A percentile compares a stretch with the other conserved stretches of the same genome.
These are phyloP conservation scores for Lycaena phlaeas DNA, from an alignment of 2,888 invertebrate species.

Conservation along the genomic window DNA sequence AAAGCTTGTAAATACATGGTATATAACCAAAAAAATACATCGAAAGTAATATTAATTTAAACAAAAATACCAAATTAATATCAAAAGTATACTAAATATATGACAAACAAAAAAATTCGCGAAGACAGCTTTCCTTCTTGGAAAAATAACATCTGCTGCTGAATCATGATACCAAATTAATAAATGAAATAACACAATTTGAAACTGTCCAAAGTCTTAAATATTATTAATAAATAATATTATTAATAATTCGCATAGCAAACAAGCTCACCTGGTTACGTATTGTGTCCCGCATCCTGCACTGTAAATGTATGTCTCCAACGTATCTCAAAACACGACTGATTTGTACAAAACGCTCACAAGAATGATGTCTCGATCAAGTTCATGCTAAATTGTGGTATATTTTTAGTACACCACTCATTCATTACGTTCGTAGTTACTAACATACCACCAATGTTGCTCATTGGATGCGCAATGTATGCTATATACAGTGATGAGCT, in stretches of 20 bases:
- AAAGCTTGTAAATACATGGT: no score
- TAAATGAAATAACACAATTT: no score
- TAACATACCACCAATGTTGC: background rate
- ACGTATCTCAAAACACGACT: conserved; percentile 34
- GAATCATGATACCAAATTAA: background rate
- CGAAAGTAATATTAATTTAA: no score
- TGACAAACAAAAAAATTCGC: no score
- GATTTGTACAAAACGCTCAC: conserved; percentile 16
- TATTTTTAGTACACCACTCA: conserved; percentile 9
- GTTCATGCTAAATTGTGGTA: background rate
- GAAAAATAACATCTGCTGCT: background rate
- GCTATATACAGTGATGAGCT: background rate
- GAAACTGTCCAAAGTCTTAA: no score
- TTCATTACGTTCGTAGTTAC: background rate
- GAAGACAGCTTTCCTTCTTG: no score
- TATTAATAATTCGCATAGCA: no score
- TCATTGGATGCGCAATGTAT: background rate
- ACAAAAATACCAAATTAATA: no score
- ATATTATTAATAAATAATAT: no score
- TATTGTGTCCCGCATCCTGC: conserved; percentile 39
- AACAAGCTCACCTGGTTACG: conserved; percentile 36
- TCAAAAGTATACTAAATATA: no score
- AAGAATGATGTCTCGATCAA: conserved; percentile 10
- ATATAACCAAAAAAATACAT: no score
- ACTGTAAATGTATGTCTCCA: conserved; percentile 22